Evolutionary conservation across 2,888 invertebrate species (phyloP).

Genomic region (Cosmorhoe ocellata): DNA sequence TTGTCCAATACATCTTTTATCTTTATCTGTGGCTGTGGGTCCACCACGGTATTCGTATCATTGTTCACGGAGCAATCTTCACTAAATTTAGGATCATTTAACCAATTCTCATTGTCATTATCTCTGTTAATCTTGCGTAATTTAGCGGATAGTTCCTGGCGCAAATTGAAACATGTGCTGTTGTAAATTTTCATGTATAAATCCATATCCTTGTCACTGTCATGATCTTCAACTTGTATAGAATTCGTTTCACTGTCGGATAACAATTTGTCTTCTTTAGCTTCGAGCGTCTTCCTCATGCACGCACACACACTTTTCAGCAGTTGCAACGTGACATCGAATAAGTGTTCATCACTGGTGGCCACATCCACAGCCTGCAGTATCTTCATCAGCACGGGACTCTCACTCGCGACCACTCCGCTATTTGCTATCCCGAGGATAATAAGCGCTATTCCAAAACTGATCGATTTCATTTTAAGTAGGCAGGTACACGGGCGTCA

Average conservation of each 20-base stretch:
- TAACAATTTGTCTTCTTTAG: constrained; percentile 40
- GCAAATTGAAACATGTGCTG: constrained; percentile 57
- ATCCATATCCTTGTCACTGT: constrained; percentile 42
- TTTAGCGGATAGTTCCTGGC: constrained; percentile 43
- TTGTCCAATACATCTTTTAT: constrained; percentile 49
- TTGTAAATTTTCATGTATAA: constrained; percentile 62
- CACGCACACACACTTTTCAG: constrained; percentile 65
- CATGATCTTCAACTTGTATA: constrained; percentile 32
- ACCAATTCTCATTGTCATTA: neutral
- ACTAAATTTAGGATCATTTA: constrained; percentile 29
- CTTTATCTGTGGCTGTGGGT: constrained; percentile 15
- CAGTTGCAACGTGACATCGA: constrained; percentile 60
- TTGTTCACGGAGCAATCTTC: constrained; percentile 28
- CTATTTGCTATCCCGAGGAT: constrained; percentile 17
- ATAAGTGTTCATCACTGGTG: constrained; percentile 55
- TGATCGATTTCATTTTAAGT: constrained; percentile 53
- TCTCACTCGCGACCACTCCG: constrained; percentile 40
- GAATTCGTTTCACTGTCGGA: constrained; percentile 38
- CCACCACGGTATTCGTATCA: constrained; percentile 17
- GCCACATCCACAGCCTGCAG: constrained; percentile 60
- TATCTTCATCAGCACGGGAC: constrained; percentile 54
- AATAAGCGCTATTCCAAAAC: constrained; percentile 20
- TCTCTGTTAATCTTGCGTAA: constrained; percentile 33
- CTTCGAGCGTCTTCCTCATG: constrained; percentile 55
- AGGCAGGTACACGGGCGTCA: constrained; percentile 48